Conservation (phyloP, 2,113 vertebrate genomes). For the Odontophorus gujanensis region DNA sequence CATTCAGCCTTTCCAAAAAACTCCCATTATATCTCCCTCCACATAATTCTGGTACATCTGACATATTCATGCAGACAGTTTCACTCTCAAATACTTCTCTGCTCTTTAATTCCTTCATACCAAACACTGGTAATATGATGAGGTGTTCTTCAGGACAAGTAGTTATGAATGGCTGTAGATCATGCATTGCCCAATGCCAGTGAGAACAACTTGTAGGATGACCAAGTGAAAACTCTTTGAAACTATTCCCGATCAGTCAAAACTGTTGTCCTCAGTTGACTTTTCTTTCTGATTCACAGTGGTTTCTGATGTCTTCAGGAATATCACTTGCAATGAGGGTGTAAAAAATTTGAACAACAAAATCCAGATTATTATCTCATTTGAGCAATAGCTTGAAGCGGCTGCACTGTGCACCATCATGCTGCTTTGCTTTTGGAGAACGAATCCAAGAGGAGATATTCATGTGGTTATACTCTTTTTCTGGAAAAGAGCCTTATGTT, state of each 20-base stretch:
- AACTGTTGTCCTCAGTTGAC: not conserved
- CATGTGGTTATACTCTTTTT: fast-evolving
- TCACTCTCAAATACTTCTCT: not conserved
- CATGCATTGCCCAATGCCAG: fast-evolving
- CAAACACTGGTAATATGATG: not conserved
- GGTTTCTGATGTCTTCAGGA: not conserved
- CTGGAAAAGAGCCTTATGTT: not conserved
- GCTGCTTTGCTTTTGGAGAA: not conserved
- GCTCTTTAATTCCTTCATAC: not conserved
- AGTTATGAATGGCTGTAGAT: not conserved
- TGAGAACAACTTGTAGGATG: not conserved
- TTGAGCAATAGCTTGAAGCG: not conserved
- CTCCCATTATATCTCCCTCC: not conserved
- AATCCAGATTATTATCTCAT: not conserved
- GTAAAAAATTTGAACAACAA: not conserved
- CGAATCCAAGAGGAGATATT: not conserved
- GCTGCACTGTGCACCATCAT: not conserved
- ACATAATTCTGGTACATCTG: fast-evolving
- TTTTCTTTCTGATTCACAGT: not conserved
- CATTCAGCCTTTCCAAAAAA: not conserved
- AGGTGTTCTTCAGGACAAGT: not conserved
- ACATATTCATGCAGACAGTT: not conserved
- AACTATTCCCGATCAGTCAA: not conserved
- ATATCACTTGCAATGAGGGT: not conserved
- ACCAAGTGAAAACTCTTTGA: not conserved